A percentile compares a stretch with the other conserved stretches of the same genome.
Evolutionary conservation across 2,113 vertebrate genomes (phyloP).

Genomic region (Acinonyx jubatus): DNA sequence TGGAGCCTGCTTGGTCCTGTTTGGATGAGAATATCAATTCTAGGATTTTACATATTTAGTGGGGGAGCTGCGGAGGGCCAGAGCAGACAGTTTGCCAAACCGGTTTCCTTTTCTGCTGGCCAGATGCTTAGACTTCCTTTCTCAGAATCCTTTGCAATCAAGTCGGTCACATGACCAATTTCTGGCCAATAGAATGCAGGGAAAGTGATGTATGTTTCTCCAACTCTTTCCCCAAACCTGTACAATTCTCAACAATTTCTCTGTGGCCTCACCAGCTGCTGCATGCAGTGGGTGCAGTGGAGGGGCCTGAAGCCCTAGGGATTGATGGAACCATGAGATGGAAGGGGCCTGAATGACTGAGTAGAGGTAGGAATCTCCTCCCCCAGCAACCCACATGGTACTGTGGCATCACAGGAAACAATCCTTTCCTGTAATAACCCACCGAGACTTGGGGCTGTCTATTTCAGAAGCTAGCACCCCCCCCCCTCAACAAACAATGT

Average conservation of each 20-base stretch:
- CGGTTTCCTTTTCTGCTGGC: not conserved
- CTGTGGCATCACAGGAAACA: not conserved
- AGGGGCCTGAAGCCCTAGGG: too few species aligned
- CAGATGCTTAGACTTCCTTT: not conserved
- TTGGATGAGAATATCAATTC: not conserved
- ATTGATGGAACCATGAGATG: not conserved
- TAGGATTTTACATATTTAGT: not conserved
- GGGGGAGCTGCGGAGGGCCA: too few species aligned
- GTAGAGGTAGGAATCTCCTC: not conserved
- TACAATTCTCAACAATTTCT: not conserved
- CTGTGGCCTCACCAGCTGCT: not conserved
- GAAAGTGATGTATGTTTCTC: not conserved
- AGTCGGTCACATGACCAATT: not conserved
- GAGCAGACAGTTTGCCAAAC: not conserved
- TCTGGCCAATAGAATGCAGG: not conserved
- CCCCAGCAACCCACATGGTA: not conserved
- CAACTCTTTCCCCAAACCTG: not conserved
- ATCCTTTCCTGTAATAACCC: not conserved
- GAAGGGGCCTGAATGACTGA: not conserved
- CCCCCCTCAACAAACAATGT: not conserved
- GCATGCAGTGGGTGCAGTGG: not conserved
- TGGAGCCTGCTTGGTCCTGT: not conserved
- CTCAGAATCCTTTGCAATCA: not conserved
- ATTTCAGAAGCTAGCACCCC: not conserved
- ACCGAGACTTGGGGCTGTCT: not conserved